A percentile compares a stretch with the other conserved stretches of the same genome.
phyloP scores from a whole-genome alignment of 2,888 invertebrate genomes.

The Amiota mariae region DNA sequence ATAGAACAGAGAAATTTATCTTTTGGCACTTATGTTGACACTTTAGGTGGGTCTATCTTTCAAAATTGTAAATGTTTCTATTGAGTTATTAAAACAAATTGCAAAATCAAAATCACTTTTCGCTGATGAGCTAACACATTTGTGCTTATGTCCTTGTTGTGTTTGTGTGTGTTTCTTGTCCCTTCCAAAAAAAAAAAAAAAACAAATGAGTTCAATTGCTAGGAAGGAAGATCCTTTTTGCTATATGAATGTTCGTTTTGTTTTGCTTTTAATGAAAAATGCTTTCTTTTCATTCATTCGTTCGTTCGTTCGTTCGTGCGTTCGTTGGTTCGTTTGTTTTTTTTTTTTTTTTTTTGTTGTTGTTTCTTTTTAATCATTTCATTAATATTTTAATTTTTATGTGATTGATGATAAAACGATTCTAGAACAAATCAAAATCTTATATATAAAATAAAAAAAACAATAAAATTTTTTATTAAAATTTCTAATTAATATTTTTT shows the following conservation, averaged over 20 bases:
- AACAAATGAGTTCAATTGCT: no score
- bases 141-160: no score
- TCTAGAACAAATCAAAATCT: no score
- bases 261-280: conserved; percentile 2
- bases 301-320: no score
- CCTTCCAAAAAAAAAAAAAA: no score
- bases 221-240: neutral
- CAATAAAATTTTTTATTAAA: neutral
- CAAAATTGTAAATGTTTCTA: neutral
- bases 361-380: no score
- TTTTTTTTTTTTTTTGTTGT: no score
- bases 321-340: no score
- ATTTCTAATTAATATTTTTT: neutral
- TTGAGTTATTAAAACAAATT: neutral
- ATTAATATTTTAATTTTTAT: no score
- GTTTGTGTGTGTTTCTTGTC: no score
- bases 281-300: neutral
- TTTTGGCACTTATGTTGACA: neutral
- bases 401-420: no score
- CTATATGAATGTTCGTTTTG: neutral
- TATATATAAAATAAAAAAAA: no score
- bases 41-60: neutral
- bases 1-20: neutral
- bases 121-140: neutral
- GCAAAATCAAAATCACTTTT: neutral